phyloP scores from a whole-genome alignment of 2,888 invertebrate genomes.

The Julus scanicus region DNA sequence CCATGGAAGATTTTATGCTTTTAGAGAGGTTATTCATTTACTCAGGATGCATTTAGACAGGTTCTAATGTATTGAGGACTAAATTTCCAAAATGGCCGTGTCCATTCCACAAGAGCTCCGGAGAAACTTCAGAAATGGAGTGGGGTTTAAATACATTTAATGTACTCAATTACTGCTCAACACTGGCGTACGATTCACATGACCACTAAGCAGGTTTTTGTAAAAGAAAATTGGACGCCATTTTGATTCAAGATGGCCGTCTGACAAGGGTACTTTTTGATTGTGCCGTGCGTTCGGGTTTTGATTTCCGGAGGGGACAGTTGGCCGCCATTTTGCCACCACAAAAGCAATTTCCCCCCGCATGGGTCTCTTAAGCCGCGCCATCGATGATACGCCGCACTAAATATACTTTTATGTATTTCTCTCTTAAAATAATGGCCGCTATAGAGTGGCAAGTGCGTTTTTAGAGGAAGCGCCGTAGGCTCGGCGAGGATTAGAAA shows the following conservation, averaged over 20 bases:
- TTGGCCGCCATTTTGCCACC: neutral
- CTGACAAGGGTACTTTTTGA: neutral
- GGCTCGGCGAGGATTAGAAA: neutral
- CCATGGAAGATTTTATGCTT: too few species aligned
- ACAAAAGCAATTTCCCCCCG: constrained; percentile 1
- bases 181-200: too few species aligned
- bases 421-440: constrained; percentile 43
- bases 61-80: too few species aligned
- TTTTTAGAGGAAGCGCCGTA: neutral
- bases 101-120: too few species aligned
- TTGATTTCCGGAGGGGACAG: neutral
- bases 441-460: constrained; percentile 47
- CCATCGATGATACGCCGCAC: constrained; percentile 29
- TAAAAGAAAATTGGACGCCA: neutral
- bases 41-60: too few species aligned
- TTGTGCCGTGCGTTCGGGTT: neutral
- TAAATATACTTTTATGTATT: constrained; percentile 47
- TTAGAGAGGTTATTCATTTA: too few species aligned
- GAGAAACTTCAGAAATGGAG: too few species aligned
- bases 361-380: constrained; percentile 9
- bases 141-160: too few species aligned
- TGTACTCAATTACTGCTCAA: too few species aligned
- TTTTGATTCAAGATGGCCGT: neutral
- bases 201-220: too few species aligned
- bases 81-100: too few species aligned